These are phyloP conservation scores for Artibeus jamaicensis DNA, from an alignment of 2,797 vertebrate genomes.

Conservation along the genomic window DNA sequence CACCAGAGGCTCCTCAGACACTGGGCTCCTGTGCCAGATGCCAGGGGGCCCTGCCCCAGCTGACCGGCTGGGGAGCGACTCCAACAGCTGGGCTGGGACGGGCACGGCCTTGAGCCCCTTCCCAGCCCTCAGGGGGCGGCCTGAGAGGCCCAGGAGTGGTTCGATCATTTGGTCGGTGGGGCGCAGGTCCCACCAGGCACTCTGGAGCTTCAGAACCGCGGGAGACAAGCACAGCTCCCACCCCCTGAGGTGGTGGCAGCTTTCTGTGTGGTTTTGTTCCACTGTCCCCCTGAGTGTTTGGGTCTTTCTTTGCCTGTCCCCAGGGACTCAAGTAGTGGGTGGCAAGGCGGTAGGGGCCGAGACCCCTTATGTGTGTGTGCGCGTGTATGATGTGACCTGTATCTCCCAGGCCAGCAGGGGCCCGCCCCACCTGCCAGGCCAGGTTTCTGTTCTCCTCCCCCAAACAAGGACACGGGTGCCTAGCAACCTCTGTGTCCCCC, in stretches of 20 bases:
- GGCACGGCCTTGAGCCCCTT: not conserved
- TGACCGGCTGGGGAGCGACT: too few relatives aligned
- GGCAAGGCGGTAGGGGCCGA: constrained; percentile 50
- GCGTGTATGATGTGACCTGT: constrained; percentile 6
- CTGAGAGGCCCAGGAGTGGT: not conserved
- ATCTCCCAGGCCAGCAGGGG: constrained; percentile 5
- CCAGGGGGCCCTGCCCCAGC: not conserved
- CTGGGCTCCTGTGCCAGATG: not conserved
- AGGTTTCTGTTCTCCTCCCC: not conserved
- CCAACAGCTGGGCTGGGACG: not conserved
- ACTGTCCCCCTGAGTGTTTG: not conserved
- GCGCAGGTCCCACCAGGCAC: not conserved
- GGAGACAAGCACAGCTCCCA: not conserved
- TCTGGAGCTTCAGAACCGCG: not conserved
- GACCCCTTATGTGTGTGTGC: not conserved
- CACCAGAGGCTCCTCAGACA: not conserved
- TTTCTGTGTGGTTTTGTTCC: constrained; percentile 21
- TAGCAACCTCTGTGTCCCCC: not conserved
- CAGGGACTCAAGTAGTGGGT: constrained; percentile 36
- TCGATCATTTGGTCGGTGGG: not conserved
- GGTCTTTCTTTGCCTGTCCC: not conserved
- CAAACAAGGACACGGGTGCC: not conserved
- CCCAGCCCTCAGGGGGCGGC: not conserved
- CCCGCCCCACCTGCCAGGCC: constrained; percentile 23
- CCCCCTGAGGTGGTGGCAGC: not conserved